Conservation (phyloP, 2,888 invertebrate species). For the Megastigmus dorsalis region DNA sequence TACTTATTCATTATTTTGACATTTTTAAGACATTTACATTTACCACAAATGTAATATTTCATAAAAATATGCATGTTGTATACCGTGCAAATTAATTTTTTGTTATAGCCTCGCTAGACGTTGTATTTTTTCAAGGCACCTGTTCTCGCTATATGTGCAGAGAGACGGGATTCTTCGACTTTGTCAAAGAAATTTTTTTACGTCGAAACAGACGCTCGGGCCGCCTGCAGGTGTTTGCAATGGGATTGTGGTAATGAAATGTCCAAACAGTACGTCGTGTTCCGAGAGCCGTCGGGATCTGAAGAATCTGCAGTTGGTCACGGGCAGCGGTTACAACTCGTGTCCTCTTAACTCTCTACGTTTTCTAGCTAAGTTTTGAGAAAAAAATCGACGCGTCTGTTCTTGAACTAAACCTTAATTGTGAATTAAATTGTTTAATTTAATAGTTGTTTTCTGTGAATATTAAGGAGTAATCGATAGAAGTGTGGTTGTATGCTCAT, state of each 20-base stretch:
- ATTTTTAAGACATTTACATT: too few relatives aligned
- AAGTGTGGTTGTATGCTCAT: too few relatives aligned
- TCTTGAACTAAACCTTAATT: too few relatives aligned
- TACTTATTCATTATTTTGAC: too few relatives aligned
- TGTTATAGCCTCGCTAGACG: not conserved
- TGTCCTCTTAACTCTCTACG: not conserved
- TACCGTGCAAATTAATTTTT: not conserved
- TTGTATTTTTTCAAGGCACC: not conserved
- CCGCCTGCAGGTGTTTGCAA: conserved; percentile 51
- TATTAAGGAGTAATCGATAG: too few relatives aligned
- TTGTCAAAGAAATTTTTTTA: conserved; percentile 42
- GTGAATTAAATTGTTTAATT: too few relatives aligned
- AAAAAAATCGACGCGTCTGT: too few relatives aligned
- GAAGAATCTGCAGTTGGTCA: conserved; percentile 54
- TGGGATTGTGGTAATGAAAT: conserved; percentile 53
- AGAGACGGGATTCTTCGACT: conserved; percentile 20
- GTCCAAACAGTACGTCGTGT: conserved; percentile 45
- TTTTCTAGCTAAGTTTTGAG: conserved; percentile 14
- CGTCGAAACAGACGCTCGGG: conserved; percentile 27
- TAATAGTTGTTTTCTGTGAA: too few relatives aligned
- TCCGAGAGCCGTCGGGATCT: conserved; percentile 42
- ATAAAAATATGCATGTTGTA: not conserved
- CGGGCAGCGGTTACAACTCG: conserved; percentile 51
- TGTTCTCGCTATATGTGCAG: not conserved
- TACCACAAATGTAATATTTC: too few relatives aligned